Percentiles rank a stretch among this genome's conserved stretches.
phyloP scores from a whole-genome alignment of 2,113 vertebrate genomes.

The Macaca mulatta region DNA sequence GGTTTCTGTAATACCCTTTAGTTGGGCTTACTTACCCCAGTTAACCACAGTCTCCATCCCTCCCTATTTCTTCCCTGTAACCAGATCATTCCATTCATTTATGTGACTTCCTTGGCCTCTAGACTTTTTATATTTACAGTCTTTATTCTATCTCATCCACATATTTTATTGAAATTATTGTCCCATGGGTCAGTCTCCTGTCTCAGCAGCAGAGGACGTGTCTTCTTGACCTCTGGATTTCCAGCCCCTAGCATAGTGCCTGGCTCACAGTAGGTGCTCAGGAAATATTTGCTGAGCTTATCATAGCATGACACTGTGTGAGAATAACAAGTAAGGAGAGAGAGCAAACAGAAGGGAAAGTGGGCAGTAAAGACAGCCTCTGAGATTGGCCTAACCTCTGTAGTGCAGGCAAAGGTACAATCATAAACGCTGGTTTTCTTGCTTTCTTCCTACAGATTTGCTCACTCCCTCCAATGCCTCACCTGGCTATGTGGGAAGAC shows the following conservation, averaged over 20 bases:
- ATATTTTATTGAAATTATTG: neutral
- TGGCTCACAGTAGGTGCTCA: neutral
- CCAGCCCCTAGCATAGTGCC: neutral
- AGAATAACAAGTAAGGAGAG: neutral
- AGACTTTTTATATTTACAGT: neutral
- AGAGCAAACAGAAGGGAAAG: neutral
- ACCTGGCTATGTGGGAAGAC: neutral
- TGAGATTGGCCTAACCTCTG: neutral
- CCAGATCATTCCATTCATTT: neutral
- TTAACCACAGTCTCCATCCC: neutral
- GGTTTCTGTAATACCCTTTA: neutral
- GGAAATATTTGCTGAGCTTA: neutral
- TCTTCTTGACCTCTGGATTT: neutral
- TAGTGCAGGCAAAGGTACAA: accelerated
- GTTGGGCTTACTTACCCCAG: neutral
- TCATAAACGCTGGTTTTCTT: neutral
- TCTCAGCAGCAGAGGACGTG: neutral
- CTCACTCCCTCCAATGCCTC: neutral
- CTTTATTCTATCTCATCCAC: neutral
- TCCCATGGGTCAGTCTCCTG: neutral
- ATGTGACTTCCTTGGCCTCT: neutral
- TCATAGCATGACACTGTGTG: neutral
- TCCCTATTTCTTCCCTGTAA: neutral
- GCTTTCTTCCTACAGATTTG: neutral
- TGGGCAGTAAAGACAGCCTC: neutral